A percentile compares a stretch with the other conserved stretches of the same genome.
Conservation (phyloP, 2,888 invertebrate genomes). For the Zele albiditarsus region DNA sequence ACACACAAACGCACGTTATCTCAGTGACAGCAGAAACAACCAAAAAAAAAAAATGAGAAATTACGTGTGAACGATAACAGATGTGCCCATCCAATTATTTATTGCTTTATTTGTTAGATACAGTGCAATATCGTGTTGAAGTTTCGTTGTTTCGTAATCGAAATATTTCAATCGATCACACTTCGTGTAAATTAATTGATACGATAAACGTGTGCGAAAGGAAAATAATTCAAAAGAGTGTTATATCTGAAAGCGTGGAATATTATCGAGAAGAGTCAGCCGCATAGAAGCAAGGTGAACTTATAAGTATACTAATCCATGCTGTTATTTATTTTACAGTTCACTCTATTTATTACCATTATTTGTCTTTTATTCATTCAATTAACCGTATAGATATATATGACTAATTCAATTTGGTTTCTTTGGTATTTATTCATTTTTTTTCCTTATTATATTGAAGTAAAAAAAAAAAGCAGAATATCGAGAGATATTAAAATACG, state of each 20-base stretch:
- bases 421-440: no score
- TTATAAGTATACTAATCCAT: background rate
- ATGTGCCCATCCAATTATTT: constrained; percentile 3
- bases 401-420: no score
- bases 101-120: constrained; percentile 13
- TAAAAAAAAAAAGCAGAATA: no score
- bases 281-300: constrained; percentile 19
- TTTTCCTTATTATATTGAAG: no score
- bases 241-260: background rate
- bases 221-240: background rate
- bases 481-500: no score
- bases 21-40: background rate
- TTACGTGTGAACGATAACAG: constrained; percentile 17
- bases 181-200: constrained; percentile 13
- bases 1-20: constrained; percentile 1
- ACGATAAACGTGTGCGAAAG: background rate
- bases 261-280: constrained; percentile 7
- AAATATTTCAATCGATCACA: background rate
- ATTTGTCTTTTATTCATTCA: background rate
- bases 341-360: background rate
- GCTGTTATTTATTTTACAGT: background rate
- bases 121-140: constrained; percentile 5
- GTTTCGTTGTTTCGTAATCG: constrained; percentile 3
- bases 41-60: constrained; percentile 14
- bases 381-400: no score